Evolutionary conservation across 2,888 invertebrate species (phyloP), one percentile per base, ranked within the genome.

Genomic region (Drosophila rubida): DNA sequence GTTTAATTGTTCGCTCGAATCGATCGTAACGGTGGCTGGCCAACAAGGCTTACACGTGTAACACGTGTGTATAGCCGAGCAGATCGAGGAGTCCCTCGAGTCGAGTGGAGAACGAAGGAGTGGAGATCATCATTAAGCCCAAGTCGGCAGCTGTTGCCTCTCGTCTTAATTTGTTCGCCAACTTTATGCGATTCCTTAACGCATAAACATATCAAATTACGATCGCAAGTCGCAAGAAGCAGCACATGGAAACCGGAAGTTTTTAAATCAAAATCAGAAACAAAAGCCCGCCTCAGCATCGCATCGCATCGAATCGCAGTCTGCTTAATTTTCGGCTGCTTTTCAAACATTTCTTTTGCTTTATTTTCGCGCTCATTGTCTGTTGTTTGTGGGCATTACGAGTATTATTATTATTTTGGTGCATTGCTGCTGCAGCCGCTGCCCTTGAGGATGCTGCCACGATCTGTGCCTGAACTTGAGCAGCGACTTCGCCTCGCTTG

Each of bases 171-270:
- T 41, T 61, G 55, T 62, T 69, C 53, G 55, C 42, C 59, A 80
- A 64, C 23, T 71, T 77, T 68, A 69, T 70, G 84, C 64, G 50
- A 86, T 64, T 59, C 63, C 57, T 65, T 69, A 75, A 87, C 65
- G 66, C 83, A 87, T 84, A 87, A 84, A 86, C 80, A 82, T 77
- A 77, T 87, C 86, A 82, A 86, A 69, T 84, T 84, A 88, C 88
- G 77, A 77, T 73, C 62, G 49, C 39, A 53, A 44, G 23, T 73
- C 62, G 49, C 39, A 53, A 44, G 23, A 51, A 41, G 14, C 27
- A 27, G 16, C 8, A 16, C 14, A 50, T 23, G 25, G 61, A 54
- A 64, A 70, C 86, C 88, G 83, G 88, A 84, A 87, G 83, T 86
- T 77, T 87, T 85, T 66, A 64, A 78, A 81, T 60, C 63, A 70